Evolutionary conservation across 2,888 invertebrate genomes (phyloP).

Genomic region (Mystacides longicornis): DNA sequence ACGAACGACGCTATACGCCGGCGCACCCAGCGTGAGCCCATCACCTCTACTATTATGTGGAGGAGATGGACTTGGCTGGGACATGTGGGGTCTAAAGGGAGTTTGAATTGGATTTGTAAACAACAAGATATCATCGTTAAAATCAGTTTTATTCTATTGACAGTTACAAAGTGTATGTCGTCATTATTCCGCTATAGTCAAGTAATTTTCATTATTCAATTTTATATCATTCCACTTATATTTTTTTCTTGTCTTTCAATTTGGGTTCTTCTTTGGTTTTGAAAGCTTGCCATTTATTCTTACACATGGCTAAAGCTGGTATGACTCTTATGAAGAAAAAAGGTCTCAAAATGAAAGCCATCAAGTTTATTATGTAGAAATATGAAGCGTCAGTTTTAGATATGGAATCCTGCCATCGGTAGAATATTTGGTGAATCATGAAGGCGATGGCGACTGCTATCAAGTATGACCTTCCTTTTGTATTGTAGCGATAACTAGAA

Average conservation of each 20-base stretch:
- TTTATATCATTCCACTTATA: too few relatives aligned
- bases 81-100: too few relatives aligned
- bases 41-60: too few relatives aligned
- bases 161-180: too few relatives aligned
- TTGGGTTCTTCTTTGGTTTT: slow-evolving; percentile 1
- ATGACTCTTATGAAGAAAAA: slow-evolving; percentile 22
- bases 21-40: too few relatives aligned
- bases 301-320: slow-evolving; percentile 17
- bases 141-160: too few relatives aligned
- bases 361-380: slow-evolving; percentile 22
- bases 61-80: too few relatives aligned
- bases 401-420: slow-evolving; percentile 18
- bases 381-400: slow-evolving; percentile 17
- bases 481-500: slow-evolving; percentile 20
- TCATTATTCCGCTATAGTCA: too few relatives aligned
- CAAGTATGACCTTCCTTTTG: slow-evolving; percentile 5
- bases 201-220: too few relatives aligned
- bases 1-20: too few relatives aligned
- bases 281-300: slow-evolving; percentile 10
- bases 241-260: neutral
- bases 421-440: slow-evolving; percentile 20
- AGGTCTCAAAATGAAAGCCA: slow-evolving; percentile 12
- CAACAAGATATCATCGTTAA: too few relatives aligned
- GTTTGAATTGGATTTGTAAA: too few relatives aligned
- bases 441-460: slow-evolving; percentile 7